Evolutionary conservation across 2,797 vertebrate genomes (phyloP).

Genomic region (Myotis myotis): DNA sequence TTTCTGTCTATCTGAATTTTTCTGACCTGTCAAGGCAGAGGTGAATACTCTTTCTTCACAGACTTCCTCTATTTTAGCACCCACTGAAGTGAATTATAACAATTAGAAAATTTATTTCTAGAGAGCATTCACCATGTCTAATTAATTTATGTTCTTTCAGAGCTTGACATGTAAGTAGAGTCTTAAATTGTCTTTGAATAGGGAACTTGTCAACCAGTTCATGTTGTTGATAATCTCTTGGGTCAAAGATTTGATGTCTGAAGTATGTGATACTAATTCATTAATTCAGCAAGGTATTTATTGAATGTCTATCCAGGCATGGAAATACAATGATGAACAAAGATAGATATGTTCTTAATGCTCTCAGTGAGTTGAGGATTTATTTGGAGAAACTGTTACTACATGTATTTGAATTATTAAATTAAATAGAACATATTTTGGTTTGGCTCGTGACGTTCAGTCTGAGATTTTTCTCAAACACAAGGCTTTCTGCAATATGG

Average conservation of each 20-base stretch:
- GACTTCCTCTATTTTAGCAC: slow-evolving; percentile 11
- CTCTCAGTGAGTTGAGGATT: slow-evolving; percentile 6
- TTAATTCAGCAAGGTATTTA: slow-evolving; percentile 33
- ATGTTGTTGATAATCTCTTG: slow-evolving; percentile 23
- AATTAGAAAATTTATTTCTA: slow-evolving; percentile 27
- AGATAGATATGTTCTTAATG: slow-evolving; percentile 15
- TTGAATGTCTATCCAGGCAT: not conserved
- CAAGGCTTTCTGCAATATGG: not conserved
- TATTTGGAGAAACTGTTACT: not conserved
- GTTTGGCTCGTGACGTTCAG: not conserved
- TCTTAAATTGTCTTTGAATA: slow-evolving; percentile 33
- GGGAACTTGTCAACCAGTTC: not conserved
- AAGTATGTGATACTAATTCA: slow-evolving; percentile 28
- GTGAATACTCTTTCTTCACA: not conserved
- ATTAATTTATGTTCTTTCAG: not conserved
- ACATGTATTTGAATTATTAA: slow-evolving; percentile 42
- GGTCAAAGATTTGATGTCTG: slow-evolving; percentile 10
- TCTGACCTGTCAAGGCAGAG: slow-evolving; percentile 24
- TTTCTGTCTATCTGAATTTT: slow-evolving; percentile 30
- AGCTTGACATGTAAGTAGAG: not conserved
- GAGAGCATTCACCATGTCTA: not conserved
- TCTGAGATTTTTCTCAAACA: not conserved
- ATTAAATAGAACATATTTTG: slow-evolving; percentile 7
- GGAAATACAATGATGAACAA: not conserved
- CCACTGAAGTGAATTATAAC: not conserved